Percentiles rank a stretch among this genome's conserved stretches.
These are phyloP conservation scores for Gobionotothen gibberifrons DNA, from an alignment of 2,797 vertebrate genomes.

Conservation along the genomic window DNA sequence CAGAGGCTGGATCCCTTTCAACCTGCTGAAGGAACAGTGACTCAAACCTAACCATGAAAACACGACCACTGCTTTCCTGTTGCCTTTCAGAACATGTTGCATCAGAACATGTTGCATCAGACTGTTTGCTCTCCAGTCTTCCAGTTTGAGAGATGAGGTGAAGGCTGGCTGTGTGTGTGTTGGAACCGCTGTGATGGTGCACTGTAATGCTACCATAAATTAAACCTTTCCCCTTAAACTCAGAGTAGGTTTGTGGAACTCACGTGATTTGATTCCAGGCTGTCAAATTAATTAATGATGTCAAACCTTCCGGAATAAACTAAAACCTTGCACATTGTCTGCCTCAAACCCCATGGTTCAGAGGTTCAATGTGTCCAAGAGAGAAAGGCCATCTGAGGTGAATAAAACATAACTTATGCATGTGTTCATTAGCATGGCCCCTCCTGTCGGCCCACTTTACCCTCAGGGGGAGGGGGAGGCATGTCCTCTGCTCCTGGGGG, in stretches of 20 bases:
- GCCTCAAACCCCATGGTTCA: background rate
- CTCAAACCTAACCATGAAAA: background rate
- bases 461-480: slow-evolving; percentile 15
- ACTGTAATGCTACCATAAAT: background rate
- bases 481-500: slow-evolving; percentile 12
- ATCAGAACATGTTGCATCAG: slow-evolving; percentile 27
- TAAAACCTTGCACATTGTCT: slow-evolving; percentile 15
- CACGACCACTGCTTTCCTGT: background rate
- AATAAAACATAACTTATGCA: slow-evolving; percentile 33
- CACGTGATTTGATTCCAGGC: slow-evolving; percentile 15
- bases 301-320: slow-evolving; percentile 32
- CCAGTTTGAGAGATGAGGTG: slow-evolving; percentile 5
- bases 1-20: slow-evolving; percentile 2
- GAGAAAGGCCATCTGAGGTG: slow-evolving; percentile 24
- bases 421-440: slow-evolving; percentile 32
- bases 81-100: slow-evolving; percentile 1
- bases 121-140: slow-evolving; percentile 18
- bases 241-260: background rate
- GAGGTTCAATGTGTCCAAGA: background rate
- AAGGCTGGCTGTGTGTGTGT: slow-evolving; percentile 3
- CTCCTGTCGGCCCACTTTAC: slow-evolving; percentile 21
- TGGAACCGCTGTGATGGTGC: background rate
- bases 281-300: slow-evolving; percentile 30
- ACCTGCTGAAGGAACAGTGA: slow-evolving; percentile 2
- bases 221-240: background rate